Percentiles rank a stretch among this genome's conserved stretches.
phyloP scores from a whole-genome alignment of 2,113 vertebrate genomes.

The Nothocercus nigrocapillus region DNA sequence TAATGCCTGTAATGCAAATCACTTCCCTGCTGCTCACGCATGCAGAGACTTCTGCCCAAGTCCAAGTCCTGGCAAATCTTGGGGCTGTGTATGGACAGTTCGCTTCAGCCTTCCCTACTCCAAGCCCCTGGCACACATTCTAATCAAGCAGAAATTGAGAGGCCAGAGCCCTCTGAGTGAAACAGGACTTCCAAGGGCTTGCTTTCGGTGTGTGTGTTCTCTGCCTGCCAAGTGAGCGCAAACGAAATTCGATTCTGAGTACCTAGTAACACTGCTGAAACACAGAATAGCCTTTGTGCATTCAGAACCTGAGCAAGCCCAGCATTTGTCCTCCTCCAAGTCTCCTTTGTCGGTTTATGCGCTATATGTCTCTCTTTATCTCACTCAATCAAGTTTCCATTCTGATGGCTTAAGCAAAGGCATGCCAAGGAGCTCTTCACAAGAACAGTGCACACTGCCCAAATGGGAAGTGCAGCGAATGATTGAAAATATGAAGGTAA shows the following conservation, averaged over 20 bases:
- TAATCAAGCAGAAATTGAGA: neutral
- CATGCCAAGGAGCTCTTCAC: neutral
- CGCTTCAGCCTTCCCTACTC: neutral
- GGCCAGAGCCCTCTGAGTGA: neutral
- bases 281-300: neutral
- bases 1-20: neutral
- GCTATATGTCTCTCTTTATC: neutral
- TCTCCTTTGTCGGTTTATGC: neutral
- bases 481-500: neutral
- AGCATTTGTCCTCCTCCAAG: neutral
- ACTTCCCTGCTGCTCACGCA: neutral
- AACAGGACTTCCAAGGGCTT: neutral
- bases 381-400: neutral
- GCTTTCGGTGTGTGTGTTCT: neutral
- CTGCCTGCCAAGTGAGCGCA: neutral
- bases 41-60: neutral
- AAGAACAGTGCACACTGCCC: neutral
- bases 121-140: neutral
- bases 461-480: neutral
- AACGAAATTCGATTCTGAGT: neutral
- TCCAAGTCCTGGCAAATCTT: neutral
- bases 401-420: neutral
- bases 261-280: neutral
- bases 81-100: neutral
- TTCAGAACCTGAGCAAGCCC: neutral